A percentile compares a stretch with the other conserved stretches of the same genome.
These are phyloP conservation scores for Rhopilema esculentum DNA, from an alignment of 30 jellyfish, hydroid and myxozoan species.

Conservation along the genomic window DNA sequence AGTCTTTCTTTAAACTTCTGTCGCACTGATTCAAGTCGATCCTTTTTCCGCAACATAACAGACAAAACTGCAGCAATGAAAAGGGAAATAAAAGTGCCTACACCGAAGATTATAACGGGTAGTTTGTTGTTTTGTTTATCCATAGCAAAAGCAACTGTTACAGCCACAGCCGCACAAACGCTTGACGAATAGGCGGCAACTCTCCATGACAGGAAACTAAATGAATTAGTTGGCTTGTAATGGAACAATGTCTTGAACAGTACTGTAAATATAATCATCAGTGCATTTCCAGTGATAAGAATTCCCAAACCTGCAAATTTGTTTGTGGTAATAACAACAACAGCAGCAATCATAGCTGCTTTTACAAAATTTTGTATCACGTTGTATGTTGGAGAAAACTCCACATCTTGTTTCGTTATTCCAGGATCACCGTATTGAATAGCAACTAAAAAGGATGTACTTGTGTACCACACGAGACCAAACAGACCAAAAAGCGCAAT, in stretches of 20 bases:
- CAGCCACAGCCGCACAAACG: constrained; percentile 68
- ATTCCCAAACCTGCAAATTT: constrained; percentile 55
- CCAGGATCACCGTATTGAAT: constrained; percentile 87
- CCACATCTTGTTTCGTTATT: constrained; percentile 73
- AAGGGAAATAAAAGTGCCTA: constrained; percentile 59
- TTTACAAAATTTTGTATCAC: constrained; percentile 75
- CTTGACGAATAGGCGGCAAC: constrained; percentile 73
- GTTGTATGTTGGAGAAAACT: constrained; percentile 88
- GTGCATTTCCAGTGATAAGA: constrained; percentile 45
- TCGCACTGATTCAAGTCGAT: constrained; percentile 53
- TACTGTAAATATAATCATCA: constrained; percentile 61
- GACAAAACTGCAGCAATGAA: constrained; percentile 59
- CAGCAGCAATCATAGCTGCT: constrained; percentile 78
- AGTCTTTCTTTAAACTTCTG: constrained; percentile 62
- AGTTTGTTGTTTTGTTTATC: constrained; percentile 61
- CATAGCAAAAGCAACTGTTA: constrained; percentile 53
- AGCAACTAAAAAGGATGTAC: constrained; percentile 77
- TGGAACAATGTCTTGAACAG: constrained; percentile 69
- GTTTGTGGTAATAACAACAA: constrained; percentile 72
- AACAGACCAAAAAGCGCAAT: constrained; percentile 84
- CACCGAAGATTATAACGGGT: constrained; percentile 73
- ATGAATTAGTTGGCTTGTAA: constrained; percentile 67
- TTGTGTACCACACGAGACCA: constrained; percentile 86
- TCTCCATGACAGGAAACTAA: constrained; percentile 85
- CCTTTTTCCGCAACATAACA: constrained; percentile 40